Conservation (phyloP, 2,113 vertebrate species). For the Cepphus grylle region DNA sequence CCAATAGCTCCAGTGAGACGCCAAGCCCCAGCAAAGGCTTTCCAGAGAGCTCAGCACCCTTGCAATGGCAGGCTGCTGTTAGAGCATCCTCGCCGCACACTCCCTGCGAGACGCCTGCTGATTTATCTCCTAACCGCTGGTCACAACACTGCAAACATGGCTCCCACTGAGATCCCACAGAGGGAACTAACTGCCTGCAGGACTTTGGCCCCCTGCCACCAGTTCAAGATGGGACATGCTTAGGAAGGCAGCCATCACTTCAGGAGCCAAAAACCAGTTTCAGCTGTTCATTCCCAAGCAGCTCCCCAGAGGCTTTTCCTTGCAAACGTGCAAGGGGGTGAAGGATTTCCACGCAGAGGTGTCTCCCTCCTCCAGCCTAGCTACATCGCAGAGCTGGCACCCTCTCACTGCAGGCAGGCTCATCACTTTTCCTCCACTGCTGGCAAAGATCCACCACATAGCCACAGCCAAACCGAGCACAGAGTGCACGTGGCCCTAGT, state of each 20-base stretch:
- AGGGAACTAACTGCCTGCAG: neutral
- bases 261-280: neutral
- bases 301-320: neutral
- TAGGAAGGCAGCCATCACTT: neutral
- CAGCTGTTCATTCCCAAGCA: neutral
- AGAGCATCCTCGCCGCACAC: fast-evolving
- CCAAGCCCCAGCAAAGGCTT: neutral
- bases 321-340: neutral
- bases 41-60: neutral
- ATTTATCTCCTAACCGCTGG: neutral
- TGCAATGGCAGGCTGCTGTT: neutral
- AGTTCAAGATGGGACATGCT: neutral
- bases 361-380: neutral
- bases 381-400: neutral
- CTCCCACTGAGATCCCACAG: neutral
- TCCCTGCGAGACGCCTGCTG: neutral
- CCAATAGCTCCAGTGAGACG: neutral
- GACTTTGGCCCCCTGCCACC: neutral
- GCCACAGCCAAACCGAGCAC: neutral
- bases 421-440: fast-evolving
- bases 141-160: neutral
- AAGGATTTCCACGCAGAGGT: neutral
- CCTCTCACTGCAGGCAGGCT: neutral
- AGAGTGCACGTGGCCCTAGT: neutral
- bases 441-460: neutral